These are phyloP conservation scores for Metaphire vulgaris DNA, from an alignment of 1,140 invertebrate genomes.

Conservation along the genomic window DNA sequence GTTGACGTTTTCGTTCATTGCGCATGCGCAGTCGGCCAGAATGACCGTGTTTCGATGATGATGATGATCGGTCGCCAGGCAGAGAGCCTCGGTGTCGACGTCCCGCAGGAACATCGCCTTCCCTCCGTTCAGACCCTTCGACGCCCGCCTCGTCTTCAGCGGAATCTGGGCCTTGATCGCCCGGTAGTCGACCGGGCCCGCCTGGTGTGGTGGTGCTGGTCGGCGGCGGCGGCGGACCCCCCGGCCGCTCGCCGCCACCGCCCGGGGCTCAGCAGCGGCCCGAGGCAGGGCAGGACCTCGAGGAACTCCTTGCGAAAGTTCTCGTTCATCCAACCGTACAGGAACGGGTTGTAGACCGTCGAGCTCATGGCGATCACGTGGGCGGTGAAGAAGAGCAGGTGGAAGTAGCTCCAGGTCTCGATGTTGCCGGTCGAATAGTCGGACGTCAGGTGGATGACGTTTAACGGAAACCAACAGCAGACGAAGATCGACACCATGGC, in stretches of 20 bases:
- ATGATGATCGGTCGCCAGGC: no score
- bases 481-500: constrained; percentile 94
- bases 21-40: no score
- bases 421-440: constrained; percentile 47
- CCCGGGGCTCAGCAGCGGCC: not conserved
- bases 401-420: constrained; percentile 74
- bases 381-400: constrained; percentile 74
- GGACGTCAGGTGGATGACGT: constrained; percentile 52
- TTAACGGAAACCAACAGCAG: constrained; percentile 90
- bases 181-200: not conserved
- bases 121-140: no score
- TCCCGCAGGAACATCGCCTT: no score
- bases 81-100: no score
- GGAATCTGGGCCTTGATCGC: not conserved
- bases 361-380: constrained; percentile 93
- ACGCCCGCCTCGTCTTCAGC: not conserved
- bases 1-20: no score
- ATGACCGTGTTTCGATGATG: no score
- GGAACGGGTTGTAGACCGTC: constrained; percentile 71
- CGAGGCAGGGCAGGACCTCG: constrained; percentile 46
- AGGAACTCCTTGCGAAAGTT: constrained; percentile 93
- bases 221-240: no score
- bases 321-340: constrained; percentile 98
- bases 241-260: not conserved
- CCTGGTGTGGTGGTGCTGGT: not conserved